A percentile compares a stretch with the other conserved stretches of the same genome.
Conservation (phyloP, 2,888 invertebrate species). For the Aleiodes leptofemur region DNA sequence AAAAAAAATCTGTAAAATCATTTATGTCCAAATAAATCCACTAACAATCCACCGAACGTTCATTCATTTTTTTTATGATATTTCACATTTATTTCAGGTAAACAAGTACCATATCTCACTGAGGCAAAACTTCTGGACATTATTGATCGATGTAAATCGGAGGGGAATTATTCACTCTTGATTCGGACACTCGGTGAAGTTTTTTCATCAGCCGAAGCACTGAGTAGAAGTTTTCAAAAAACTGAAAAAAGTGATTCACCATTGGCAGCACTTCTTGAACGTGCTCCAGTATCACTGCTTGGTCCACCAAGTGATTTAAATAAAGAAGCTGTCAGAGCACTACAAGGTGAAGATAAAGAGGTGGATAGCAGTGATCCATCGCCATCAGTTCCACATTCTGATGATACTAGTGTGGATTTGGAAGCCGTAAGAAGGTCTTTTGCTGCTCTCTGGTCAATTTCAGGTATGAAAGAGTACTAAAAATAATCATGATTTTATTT, state of each 20-base stretch:
- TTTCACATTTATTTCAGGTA: slow-evolving; percentile 61
- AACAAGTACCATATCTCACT: slow-evolving; percentile 80
- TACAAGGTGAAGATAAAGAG: slow-evolving; percentile 92
- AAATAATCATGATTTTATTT: not conserved
- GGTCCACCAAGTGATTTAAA: slow-evolving; percentile 78
- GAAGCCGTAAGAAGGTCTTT: slow-evolving; percentile 84
- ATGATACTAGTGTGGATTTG: slow-evolving; percentile 80
- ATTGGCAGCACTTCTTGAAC: slow-evolving; percentile 77
- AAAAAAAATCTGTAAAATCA: slow-evolving; percentile 7
- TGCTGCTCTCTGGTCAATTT: slow-evolving; percentile 75
- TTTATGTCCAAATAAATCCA: slow-evolving; percentile 46
- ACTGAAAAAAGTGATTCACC: slow-evolving; percentile 75
- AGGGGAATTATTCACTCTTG: slow-evolving; percentile 83
- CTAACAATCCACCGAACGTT: slow-evolving; percentile 47
- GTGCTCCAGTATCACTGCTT: slow-evolving; percentile 74
- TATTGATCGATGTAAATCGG: slow-evolving; percentile 84
- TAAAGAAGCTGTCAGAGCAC: slow-evolving; percentile 84
- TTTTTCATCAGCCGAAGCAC: slow-evolving; percentile 82
- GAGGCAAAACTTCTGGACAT: slow-evolving; percentile 86
- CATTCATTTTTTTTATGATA: slow-evolving; percentile 41
- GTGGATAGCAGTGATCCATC: slow-evolving; percentile 82
- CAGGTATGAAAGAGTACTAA: slow-evolving; percentile 58
- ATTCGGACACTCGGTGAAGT: slow-evolving; percentile 87
- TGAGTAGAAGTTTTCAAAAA: slow-evolving; percentile 84
- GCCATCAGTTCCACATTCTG: slow-evolving; percentile 70